phyloP scores from a whole-genome alignment of 2,888 invertebrate species.

The Lottia scabra region DNA sequence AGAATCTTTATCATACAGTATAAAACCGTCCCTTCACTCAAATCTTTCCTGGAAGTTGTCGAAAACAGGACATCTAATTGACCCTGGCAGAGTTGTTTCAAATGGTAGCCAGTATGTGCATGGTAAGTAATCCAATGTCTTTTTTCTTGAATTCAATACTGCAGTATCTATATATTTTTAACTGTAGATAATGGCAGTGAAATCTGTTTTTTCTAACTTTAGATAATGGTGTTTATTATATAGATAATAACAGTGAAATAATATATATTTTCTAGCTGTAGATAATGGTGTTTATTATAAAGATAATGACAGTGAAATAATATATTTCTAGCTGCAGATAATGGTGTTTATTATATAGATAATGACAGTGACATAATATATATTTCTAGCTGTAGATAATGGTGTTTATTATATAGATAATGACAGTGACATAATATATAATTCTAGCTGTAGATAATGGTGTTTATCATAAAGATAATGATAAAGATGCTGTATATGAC shows the following conservation, averaged over 20 bases:
- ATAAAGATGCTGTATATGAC: no score
- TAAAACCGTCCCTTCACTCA: constrained; percentile 38
- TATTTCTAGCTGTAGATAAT: no score
- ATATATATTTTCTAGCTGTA: no score
- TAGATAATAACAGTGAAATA: no score
- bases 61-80: constrained; percentile 51
- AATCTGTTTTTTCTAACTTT: not conserved
- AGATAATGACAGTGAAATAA: not conserved
- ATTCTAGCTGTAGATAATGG: no score
- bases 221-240: no score
- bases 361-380: no score
- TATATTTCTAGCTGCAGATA: not conserved
- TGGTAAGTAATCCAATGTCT: constrained; percentile 38
- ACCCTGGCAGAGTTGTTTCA: constrained; percentile 52
- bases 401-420: no score
- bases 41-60: constrained; percentile 40
- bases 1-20: constrained; percentile 56
- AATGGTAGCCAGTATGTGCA: constrained; percentile 65
- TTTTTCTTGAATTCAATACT: not conserved
- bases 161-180: not conserved
- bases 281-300: not conserved
- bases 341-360: no score
- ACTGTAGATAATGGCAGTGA: constrained; percentile 10
- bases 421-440: no score
- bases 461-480: no score